These are phyloP conservation scores for Lithobates sylvaticus DNA, from an alignment of 2,797 vertebrate genomes.

Conservation along the genomic window DNA sequence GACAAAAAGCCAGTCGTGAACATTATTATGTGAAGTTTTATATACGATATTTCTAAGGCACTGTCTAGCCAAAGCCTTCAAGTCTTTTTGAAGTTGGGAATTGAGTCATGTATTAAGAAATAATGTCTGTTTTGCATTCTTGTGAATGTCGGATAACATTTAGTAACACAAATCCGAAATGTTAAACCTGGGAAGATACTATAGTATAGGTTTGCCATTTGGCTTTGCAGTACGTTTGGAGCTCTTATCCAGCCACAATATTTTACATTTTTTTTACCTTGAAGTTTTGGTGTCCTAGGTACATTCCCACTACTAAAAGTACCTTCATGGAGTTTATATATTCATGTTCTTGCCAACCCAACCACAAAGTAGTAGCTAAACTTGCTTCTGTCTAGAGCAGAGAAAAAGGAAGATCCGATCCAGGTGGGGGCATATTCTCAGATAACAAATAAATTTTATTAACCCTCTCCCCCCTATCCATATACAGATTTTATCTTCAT, in stretches of 20 bases:
- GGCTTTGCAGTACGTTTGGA: too few relatives aligned
- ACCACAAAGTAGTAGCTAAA: too few relatives aligned
- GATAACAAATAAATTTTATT: too few relatives aligned
- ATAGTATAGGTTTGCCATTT: neutral
- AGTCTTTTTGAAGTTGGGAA: neutral
- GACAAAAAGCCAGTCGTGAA: neutral
- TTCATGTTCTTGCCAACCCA: too few relatives aligned
- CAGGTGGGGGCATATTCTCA: too few relatives aligned
- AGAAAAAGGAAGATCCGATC: too few relatives aligned
- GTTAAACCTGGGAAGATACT: neutral
- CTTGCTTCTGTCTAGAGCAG: too few relatives aligned
- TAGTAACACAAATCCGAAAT: neutral
- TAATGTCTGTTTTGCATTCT: neutral
- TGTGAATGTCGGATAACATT: neutral
- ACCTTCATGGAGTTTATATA: too few relatives aligned
- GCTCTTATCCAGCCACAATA: too few relatives aligned
- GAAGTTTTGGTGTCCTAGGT: neutral
- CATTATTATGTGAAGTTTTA: conserved; percentile 6
- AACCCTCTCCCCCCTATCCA: too few relatives aligned
- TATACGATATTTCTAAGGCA: neutral
- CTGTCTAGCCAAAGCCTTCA: conserved; percentile 18
- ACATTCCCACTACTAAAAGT: too few relatives aligned
- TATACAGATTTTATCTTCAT: too few relatives aligned
- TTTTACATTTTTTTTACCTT: neutral
- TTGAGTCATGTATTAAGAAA: neutral